Evolutionary conservation across 2,888 invertebrate genomes (phyloP).

Genomic region (Brassicogethes aeneus): DNA sequence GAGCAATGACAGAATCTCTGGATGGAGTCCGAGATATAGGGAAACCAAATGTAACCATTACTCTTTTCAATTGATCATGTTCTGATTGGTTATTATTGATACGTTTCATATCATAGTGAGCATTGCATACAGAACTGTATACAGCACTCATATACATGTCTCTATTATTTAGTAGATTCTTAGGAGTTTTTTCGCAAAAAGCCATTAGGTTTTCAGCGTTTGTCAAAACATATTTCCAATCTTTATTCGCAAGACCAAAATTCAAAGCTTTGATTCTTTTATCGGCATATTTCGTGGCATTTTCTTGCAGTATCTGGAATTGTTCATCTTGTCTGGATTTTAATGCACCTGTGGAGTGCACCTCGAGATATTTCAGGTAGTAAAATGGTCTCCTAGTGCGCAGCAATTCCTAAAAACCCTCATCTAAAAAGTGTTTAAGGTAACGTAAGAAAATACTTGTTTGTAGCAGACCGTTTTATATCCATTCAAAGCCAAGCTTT

Average conservation of each 20-base stretch:
- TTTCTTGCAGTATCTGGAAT: constrained; percentile 28
- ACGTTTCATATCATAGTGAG: constrained; percentile 39
- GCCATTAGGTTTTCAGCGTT: constrained; percentile 37
- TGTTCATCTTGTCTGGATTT: constrained; percentile 29
- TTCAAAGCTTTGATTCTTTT: constrained; percentile 33
- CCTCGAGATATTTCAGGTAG: constrained; percentile 36
- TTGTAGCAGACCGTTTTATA: constrained; percentile 17
- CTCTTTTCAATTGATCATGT: constrained; percentile 29
- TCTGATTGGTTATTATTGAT: constrained; percentile 26
- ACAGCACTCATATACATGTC: constrained; percentile 34
- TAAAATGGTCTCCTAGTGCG: constrained; percentile 42
- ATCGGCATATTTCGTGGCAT: constrained; percentile 36
- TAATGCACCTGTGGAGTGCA: constrained; percentile 22
- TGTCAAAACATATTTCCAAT: constrained; percentile 21
- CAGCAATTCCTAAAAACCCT: constrained; percentile 36
- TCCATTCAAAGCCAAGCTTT: constrained; percentile 20
- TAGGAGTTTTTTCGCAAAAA: constrained; percentile 38
- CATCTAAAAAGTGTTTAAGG: neutral
- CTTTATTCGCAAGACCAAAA: constrained; percentile 24
- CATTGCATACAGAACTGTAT: constrained; percentile 39
- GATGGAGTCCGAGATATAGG: constrained; percentile 31
- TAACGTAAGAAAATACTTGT: constrained; percentile 19
- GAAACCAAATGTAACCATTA: constrained; percentile 32
- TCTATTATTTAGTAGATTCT: constrained; percentile 37
- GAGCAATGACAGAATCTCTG: constrained; percentile 33